A percentile compares a stretch with the other conserved stretches of the same genome.
These are phyloP conservation scores for Eira barbara DNA, from an alignment of 2,113 vertebrate species.

Conservation along the genomic window DNA sequence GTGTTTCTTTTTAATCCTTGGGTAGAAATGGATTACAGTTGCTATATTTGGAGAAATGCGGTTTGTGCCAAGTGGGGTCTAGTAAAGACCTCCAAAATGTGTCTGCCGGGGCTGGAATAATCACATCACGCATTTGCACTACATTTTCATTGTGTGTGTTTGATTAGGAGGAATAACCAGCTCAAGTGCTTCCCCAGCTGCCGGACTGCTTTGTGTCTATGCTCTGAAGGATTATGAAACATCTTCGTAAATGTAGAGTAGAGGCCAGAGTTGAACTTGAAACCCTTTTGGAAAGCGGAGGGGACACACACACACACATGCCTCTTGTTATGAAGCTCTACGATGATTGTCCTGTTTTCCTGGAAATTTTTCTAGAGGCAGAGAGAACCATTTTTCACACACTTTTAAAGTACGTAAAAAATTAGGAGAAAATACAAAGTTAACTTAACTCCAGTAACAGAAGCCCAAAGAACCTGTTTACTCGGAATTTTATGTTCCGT, in stretches of 20 bases:
- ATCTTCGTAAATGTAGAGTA: background rate
- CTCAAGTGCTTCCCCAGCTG: background rate
- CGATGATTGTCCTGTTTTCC: background rate
- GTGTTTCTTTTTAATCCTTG: conserved; percentile 15
- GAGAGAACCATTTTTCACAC: background rate
- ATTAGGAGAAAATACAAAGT: background rate
- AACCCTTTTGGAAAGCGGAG: background rate
- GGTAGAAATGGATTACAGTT: background rate
- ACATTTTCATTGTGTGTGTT: conserved; percentile 38
- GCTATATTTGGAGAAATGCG: conserved; percentile 22
- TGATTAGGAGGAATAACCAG: conserved; percentile 43
- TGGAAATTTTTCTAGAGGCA: background rate
- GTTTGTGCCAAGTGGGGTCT: background rate
- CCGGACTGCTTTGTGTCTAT: background rate
- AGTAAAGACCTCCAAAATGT: background rate
- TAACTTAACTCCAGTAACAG: background rate
- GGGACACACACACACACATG: background rate
- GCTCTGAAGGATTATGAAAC: background rate
- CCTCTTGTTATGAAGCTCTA: background rate
- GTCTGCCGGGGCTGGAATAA: background rate
- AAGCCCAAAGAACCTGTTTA: background rate
- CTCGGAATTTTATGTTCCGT: background rate
- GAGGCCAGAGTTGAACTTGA: background rate
- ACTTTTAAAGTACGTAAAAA: background rate
- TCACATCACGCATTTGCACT: background rate